phyloP scores from a whole-genome alignment of 2,113 vertebrate species.

The Periophthalmus modestus region DNA sequence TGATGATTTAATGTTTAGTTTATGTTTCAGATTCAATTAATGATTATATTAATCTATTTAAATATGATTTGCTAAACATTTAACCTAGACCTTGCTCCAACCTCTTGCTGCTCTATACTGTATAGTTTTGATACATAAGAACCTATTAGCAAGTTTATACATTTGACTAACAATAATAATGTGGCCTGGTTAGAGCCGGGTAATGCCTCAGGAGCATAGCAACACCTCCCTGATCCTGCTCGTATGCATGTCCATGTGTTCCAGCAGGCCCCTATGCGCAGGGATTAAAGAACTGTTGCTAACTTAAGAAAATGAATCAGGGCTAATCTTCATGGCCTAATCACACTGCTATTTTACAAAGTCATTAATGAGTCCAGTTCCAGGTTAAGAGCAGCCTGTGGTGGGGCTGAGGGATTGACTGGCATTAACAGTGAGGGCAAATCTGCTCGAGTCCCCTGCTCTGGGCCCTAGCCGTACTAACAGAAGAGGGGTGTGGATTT shows the following conservation, averaged over 20 bases:
- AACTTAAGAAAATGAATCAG: constrained; percentile 70
- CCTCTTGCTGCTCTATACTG: neutral
- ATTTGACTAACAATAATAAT: neutral
- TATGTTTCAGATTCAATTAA: too few species aligned
- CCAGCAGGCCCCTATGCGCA: constrained; percentile 24
- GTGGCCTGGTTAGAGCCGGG: neutral
- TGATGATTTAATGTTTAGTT: too few species aligned
- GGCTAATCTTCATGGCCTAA: constrained; percentile 70
- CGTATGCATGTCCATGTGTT: constrained; percentile 41
- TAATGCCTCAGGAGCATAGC: neutral
- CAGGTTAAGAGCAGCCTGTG: constrained; percentile 60
- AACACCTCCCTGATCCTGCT: constrained; percentile 37
- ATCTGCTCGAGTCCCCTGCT: constrained; percentile 47
- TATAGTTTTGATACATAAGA: neutral
- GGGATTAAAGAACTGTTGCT: constrained; percentile 66
- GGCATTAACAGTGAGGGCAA: constrained; percentile 60
- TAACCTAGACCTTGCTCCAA: neutral
- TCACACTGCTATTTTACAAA: constrained; percentile 61
- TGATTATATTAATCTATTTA: neutral
- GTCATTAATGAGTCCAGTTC: constrained; percentile 70
- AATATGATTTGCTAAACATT: neutral
- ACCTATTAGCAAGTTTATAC: neutral
- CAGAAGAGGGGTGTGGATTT: constrained; percentile 67
- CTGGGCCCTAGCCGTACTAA: constrained; percentile 31
- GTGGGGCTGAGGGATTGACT: constrained; percentile 58